Evolutionary conservation across 2,113 vertebrate genomes (phyloP).

Genomic region (Hassar affinis): DNA sequence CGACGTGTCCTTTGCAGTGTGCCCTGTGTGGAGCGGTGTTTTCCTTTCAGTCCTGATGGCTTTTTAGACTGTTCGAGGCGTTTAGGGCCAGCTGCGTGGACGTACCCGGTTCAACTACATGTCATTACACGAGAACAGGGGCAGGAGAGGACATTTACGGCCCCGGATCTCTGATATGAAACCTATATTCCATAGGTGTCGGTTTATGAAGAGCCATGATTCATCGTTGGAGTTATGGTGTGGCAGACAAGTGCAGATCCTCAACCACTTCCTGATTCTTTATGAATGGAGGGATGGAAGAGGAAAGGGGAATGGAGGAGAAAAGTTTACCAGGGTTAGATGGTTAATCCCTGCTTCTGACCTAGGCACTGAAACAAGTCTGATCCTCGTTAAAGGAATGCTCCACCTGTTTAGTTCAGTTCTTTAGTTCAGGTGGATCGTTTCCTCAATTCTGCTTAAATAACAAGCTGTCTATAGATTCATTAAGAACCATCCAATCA

Average conservation of each 20-base stretch:
- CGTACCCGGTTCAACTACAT: conserved; percentile 42
- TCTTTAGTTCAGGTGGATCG: no score
- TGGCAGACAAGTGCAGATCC: conserved; percentile 40
- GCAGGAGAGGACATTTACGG: conserved; percentile 47
- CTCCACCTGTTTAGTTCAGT: not conserved
- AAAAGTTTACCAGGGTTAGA: conserved; percentile 21
- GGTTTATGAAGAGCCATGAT: conserved; percentile 46
- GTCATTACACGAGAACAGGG: conserved; percentile 51
- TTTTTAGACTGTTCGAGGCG: conserved; percentile 26
- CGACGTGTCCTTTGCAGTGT: not conserved
- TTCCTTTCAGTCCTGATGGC: conserved; percentile 36
- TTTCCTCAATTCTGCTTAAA: no score
- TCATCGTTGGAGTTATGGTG: conserved; percentile 40
- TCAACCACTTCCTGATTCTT: conserved; percentile 46
- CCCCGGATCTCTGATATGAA: conserved; percentile 51
- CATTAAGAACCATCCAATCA: no score
- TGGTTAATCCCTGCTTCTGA: not conserved
- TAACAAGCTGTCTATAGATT: no score
- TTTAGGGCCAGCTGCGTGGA: conserved; percentile 44
- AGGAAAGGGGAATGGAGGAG: not conserved
- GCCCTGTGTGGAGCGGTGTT: conserved; percentile 14
- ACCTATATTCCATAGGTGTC: conserved; percentile 54
- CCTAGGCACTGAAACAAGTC: conserved; percentile 39
- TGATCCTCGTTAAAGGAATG: not conserved
- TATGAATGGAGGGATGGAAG: conserved; percentile 31